Conservation (phyloP, 2,113 vertebrate species). For the Falcunculus frontatus region DNA sequence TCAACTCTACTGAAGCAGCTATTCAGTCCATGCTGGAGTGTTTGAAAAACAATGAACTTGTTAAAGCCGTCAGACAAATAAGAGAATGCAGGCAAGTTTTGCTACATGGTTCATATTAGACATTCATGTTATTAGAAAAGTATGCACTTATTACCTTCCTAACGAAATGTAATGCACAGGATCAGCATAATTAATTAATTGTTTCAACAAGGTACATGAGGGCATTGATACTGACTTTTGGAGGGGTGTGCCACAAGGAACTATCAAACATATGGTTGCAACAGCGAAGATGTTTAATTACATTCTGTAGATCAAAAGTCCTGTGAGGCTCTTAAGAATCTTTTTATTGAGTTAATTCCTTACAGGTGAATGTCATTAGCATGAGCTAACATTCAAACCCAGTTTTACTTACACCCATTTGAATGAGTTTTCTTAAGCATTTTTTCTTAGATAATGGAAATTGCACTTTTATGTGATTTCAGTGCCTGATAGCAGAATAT, state of each 20-base stretch:
- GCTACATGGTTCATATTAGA: background rate
- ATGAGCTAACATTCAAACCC: background rate
- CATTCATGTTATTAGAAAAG: background rate
- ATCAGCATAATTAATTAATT: background rate
- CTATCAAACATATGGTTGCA: background rate
- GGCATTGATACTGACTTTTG: background rate
- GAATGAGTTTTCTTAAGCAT: background rate
- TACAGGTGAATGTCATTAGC: background rate
- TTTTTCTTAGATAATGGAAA: background rate
- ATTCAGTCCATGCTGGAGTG: slow-evolving; percentile 96
- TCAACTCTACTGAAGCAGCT: slow-evolving; percentile 88
- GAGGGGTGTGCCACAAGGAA: background rate
- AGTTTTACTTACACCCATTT: background rate
- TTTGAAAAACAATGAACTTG: slow-evolving; percentile 89
- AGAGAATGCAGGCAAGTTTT: slow-evolving; percentile 89
- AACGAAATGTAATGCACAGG: background rate
- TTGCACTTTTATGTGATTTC: background rate
- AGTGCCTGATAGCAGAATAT: background rate
- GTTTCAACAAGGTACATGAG: background rate
- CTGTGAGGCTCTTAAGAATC: background rate
- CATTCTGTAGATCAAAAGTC: background rate
- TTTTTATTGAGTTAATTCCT: background rate
- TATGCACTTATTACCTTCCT: background rate
- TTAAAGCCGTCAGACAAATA: slow-evolving; percentile 89
- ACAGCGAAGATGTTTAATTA: background rate